Base-by-base conservation (phyloP, 2,888 invertebrate species). In the Urechis unicinctus region DNA sequence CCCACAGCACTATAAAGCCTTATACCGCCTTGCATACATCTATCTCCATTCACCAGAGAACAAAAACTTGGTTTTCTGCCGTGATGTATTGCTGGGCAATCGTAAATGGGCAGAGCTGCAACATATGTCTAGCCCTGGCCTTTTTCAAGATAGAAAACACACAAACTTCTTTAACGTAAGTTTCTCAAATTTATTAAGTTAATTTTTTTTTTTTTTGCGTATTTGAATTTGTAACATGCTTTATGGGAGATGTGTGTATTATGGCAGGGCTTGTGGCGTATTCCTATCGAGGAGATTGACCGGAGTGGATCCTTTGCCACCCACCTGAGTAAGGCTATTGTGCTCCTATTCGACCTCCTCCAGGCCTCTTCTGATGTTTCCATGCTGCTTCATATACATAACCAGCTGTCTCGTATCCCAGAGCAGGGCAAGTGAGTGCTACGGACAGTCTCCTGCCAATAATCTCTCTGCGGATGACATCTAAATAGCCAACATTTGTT, bases 1-100 rank as follows among this genome's bases (percentile, higher is more conserved):
- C 74, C 87, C 91, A 0, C 89, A 91, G 66, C 92, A 95, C 78
- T 94, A 93, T 76, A 95, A 95, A 79, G 89, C 93, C 0, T 83
- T 92, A 52, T 94, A 92, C 77, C 84, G 93, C 63, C 80, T 95
- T 51, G 88, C 91, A 1, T 86, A 91, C 74, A 86, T 89, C 69
- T 91, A 87, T 76, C 87, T 64, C 48, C 53, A 69, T 43, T 70
- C 68, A 9, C 22, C 29, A 36, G 13, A 9, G 1, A 62, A 65
- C 17, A 62, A 78, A 78, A 74, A 79, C 59, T 50, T 74, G 43
- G 64, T 66, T 31, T 72, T 68, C 63, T 71, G 75, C 22, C 66
- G 72, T 43, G 76, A 80, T 61, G 65, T 79, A 49, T 64, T 80
- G 57, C 66, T 80, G 9, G 79, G 79, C 29, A 61, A 66, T 28